Conservation (phyloP, 2,113 vertebrate genomes). For the Neotoma lepida region DNA sequence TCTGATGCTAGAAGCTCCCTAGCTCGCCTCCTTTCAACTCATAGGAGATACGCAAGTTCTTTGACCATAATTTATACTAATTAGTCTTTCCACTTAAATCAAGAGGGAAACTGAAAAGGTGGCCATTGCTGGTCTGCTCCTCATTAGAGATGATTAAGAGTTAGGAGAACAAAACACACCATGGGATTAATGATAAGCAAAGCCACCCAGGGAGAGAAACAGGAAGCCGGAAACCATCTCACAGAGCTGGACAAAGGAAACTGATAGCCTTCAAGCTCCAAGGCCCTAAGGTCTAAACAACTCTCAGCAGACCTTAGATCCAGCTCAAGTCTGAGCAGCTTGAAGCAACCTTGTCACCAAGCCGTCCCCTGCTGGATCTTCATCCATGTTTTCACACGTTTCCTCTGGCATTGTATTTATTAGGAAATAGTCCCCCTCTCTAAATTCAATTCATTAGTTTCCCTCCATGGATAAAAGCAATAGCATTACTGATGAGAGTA, state of each 20-base stretch:
- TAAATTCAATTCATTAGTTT: constrained; percentile 83
- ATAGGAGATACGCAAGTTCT: constrained; percentile 62
- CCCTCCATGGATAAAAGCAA: constrained; percentile 82
- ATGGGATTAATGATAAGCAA: constrained; percentile 84
- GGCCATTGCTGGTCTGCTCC: constrained; percentile 84
- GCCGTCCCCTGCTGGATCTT: constrained; percentile 74
- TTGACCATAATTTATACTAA: constrained; percentile 72
- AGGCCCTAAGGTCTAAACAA: not conserved
- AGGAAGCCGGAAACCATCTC: constrained; percentile 81
- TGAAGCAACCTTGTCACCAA: constrained; percentile 48
- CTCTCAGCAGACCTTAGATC: not conserved
- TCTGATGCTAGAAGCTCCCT: constrained; percentile 34
- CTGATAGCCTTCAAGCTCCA: constrained; percentile 67
- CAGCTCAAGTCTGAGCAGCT: constrained; percentile 36
- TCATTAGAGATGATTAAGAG: constrained; percentile 88
- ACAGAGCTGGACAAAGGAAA: constrained; percentile 80
- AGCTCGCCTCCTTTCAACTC: constrained; percentile 60
- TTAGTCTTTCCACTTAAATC: constrained; percentile 77
- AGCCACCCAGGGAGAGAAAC: constrained; percentile 86
- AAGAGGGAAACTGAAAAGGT: constrained; percentile 78
- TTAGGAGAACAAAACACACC: constrained; percentile 86
- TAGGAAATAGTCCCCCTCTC: constrained; percentile 75
- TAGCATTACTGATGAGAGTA: constrained; percentile 75
- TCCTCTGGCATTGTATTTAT: constrained; percentile 78
- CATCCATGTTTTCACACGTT: constrained; percentile 75